These are phyloP conservation scores for Seira musarum DNA, from an alignment of 2,888 invertebrate species.

Conservation along the genomic window DNA sequence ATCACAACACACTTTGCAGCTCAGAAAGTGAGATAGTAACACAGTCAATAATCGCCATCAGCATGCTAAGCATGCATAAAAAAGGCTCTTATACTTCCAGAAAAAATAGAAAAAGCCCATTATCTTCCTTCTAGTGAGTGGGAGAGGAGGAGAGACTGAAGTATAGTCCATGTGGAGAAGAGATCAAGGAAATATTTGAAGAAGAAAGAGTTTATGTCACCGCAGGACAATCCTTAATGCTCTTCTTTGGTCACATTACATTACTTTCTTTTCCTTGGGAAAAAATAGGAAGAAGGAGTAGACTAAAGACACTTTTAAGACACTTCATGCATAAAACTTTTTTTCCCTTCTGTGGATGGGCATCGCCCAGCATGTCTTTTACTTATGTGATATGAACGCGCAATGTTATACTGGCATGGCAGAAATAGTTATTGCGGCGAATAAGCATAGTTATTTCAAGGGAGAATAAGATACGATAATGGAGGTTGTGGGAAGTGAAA, in stretches of 20 bases:
- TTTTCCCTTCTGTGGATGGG: too few species aligned
- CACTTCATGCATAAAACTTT: too few species aligned
- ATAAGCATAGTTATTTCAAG: too few species aligned
- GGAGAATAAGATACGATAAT: constrained; percentile 53
- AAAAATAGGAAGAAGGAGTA: too few species aligned
- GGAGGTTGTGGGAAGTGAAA: constrained; percentile 56
- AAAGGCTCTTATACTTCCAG: constrained; percentile 33
- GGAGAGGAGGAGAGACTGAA: constrained; percentile 13
- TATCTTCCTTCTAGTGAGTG: not conserved
- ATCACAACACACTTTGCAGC: constrained; percentile 18
- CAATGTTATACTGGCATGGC: too few species aligned
- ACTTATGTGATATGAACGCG: too few species aligned
- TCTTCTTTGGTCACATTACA: constrained; percentile 56
- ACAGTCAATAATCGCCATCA: constrained; percentile 50
- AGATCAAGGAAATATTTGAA: too few species aligned
- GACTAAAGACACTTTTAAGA: constrained; percentile 38
- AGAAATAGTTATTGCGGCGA: too few species aligned
- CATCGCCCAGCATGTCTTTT: too few species aligned
- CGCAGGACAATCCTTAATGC: constrained; percentile 55
- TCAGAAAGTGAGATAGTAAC: not conserved
- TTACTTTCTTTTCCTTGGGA: constrained; percentile 40
- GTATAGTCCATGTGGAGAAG: constrained; percentile 13
- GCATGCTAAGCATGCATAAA: constrained; percentile 57
- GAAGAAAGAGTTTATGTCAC: constrained; percentile 45
- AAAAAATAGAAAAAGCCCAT: constrained; percentile 22